A percentile compares a stretch with the other conserved stretches of the same genome.
Evolutionary conservation across 1,140 invertebrate genomes (phyloP).

Genomic region (Papilio dardanus): DNA sequence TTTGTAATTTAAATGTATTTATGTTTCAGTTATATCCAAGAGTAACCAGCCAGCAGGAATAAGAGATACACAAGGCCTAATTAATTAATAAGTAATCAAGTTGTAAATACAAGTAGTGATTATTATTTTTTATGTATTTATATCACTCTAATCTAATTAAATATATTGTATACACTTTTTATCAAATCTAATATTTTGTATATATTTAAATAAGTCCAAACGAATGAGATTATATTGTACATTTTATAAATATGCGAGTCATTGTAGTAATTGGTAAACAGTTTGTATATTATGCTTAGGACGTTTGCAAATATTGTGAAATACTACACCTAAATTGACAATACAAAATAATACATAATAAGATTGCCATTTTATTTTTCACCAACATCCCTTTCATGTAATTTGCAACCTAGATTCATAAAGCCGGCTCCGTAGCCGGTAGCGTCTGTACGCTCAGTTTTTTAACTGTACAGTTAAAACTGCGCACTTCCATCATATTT

Average conservation of each 20-base stretch:
- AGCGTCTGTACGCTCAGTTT: no score
- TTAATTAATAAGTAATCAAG: constrained; percentile 60
- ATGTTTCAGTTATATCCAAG: constrained; percentile 77
- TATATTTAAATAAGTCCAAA: constrained; percentile 79
- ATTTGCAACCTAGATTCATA: neutral
- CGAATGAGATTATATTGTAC: constrained; percentile 81
- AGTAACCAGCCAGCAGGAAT: constrained; percentile 76
- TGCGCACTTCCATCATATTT: no score
- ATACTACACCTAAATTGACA: constrained; percentile 79
- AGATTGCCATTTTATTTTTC: constrained; percentile 45
- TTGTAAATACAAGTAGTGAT: constrained; percentile 74
- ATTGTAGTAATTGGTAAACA: constrained; percentile 73
- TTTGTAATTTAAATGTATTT: constrained; percentile 33
- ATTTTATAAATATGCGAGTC: constrained; percentile 81
- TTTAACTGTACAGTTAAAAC: no score
- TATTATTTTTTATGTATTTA: constrained; percentile 81
- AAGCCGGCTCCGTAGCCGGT: no score
- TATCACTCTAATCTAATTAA: constrained; percentile 76
- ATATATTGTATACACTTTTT: constrained; percentile 79
- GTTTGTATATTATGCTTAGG: constrained; percentile 76
- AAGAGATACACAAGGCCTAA: constrained; percentile 52
- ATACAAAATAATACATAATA: constrained; percentile 76
- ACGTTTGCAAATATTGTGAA: constrained; percentile 78
- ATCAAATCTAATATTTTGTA: constrained; percentile 81
- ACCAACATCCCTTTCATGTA: neutral